Evolutionary conservation across 2,797 vertebrate species (phyloP).

Genomic region (Coilia nasus): DNA sequence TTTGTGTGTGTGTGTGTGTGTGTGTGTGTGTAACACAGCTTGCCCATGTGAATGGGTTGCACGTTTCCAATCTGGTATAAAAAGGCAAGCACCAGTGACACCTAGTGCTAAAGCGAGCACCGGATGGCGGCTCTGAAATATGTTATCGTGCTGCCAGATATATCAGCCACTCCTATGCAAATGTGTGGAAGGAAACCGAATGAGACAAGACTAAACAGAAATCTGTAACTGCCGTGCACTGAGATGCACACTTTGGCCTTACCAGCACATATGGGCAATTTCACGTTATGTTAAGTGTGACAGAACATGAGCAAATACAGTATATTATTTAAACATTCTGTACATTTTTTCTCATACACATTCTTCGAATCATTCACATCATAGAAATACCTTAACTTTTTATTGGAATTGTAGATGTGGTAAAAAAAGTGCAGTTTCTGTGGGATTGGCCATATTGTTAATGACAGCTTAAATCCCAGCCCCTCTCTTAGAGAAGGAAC

Average conservation of each 20-base stretch:
- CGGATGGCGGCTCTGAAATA: not conserved
- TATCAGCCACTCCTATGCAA: slow-evolving; percentile 13
- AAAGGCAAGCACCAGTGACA: not conserved
- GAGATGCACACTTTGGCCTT: too few species aligned
- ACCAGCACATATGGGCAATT: too few species aligned
- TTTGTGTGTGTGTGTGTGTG: not conserved
- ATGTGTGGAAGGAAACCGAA: not conserved
- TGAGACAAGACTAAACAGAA: not conserved
- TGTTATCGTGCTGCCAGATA: not conserved
- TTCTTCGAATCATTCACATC: not conserved
- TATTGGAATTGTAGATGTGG: too few species aligned
- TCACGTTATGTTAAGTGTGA: too few species aligned
- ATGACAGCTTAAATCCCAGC: not conserved
- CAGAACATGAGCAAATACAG: too few species aligned
- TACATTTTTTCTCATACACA: too few species aligned
- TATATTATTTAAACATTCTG: too few species aligned
- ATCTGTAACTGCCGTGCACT: not conserved
- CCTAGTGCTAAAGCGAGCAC: not conserved
- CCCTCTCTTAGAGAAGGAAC: too few species aligned
- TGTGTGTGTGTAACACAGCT: not conserved
- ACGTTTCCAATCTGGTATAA: not conserved
- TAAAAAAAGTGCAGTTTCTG: too few species aligned
- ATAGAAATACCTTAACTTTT: not conserved
- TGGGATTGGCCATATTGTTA: not conserved
- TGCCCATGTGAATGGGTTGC: not conserved